Evolutionary conservation across 2,888 invertebrate species (phyloP).

Genomic region (Leptinotarsa rubiginosa): DNA sequence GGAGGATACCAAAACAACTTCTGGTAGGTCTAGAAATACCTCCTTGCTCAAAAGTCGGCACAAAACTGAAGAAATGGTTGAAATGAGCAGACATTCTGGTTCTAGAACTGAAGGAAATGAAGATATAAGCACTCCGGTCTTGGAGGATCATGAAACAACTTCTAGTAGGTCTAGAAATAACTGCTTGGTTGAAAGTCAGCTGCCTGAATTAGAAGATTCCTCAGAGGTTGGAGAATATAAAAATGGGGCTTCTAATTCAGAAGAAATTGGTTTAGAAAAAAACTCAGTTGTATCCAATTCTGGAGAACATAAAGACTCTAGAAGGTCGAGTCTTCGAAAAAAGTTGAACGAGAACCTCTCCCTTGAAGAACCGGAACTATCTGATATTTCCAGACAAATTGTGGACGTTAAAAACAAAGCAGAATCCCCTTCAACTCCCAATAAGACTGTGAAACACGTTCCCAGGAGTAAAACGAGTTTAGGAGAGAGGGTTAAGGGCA

Average conservation of each 20-base stretch:
- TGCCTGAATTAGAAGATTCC: neutral
- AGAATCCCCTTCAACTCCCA: no score
- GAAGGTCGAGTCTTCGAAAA: neutral
- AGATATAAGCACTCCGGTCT: neutral
- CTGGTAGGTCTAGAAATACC: no score
- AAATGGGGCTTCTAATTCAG: neutral
- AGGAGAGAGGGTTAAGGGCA: conserved; percentile 19
- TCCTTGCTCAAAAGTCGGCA: no score
- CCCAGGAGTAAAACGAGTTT: conserved; percentile 35
- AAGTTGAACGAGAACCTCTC: neutral
- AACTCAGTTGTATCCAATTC: neutral
- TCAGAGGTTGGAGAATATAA: neutral
- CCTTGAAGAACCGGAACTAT: neutral
- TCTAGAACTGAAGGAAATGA: neutral
- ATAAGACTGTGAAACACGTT: neutral
- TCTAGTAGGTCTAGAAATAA: neutral
- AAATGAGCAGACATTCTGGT: neutral
- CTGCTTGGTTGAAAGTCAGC: neutral
- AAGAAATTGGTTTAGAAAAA: neutral
- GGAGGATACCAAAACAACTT: no score
- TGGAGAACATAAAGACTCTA: neutral
- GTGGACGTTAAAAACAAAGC: no score
- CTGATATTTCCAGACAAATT: neutral
- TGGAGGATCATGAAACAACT: neutral
- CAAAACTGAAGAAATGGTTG: neutral